Evolutionary conservation across 2,888 invertebrate genomes (phyloP), one percentile per base, ranked within the genome.

Genomic region (Tanypteryx hageni): DNA sequence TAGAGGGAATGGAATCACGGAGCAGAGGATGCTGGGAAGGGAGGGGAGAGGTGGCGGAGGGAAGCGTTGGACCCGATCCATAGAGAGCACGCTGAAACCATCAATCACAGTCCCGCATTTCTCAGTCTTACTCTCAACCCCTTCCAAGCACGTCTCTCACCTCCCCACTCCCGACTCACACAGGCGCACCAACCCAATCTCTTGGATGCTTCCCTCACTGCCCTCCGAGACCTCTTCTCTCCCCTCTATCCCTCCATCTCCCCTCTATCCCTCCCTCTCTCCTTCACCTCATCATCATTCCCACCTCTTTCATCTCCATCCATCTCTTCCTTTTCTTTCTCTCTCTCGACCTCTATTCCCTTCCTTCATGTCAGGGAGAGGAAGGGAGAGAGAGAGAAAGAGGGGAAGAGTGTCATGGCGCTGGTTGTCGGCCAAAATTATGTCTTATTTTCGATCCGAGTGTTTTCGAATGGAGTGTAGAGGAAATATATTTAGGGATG

Each of bases 391-490:
- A 76, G 13, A 44, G 5, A 44, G 44, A 44, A 44, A 44, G 44
- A 44, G 44, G 44, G 57, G 83, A n/a, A 64, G 68, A 89, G 89
- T 89, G 89, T 89, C 89, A 89, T 89, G 89, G 89, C n/a, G 89
- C 89, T 89, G 89, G 89, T 89, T 89, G 64, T n/a, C 89, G 89
- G 89, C 89, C 89, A 89, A 89, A 89, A 89, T 89, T 89, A 89
- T 89, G 89, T 89, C 89, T 89, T 89, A 89, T 89, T 89, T 89
- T 89, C 89, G 89, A 89, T 89, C 89, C 64, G 68, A 89, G 89
- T 89, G 89, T 89, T 89, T 89, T 89, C 68, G 89, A 89, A 89
- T 89, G 44, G 89, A 68, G 83, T 83, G 83, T 44, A 83, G 89
- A 68, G 68, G 89, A 89, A 68, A 89, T 89, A 89, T 89, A 64